Conservation (phyloP, 2,888 invertebrate genomes). For the Piscicola geometra region DNA sequence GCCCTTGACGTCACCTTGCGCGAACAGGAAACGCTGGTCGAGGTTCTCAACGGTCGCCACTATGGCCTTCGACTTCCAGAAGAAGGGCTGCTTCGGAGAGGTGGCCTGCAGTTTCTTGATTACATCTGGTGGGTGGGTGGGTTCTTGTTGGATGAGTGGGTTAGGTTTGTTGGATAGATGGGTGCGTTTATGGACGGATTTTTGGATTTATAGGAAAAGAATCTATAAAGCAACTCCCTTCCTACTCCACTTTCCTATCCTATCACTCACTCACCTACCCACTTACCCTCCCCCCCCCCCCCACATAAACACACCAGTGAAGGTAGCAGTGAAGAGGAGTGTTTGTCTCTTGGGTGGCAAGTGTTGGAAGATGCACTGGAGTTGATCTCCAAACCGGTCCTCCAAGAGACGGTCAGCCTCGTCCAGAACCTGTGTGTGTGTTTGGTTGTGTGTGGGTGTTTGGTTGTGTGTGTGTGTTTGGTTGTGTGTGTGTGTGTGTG, state of each 20-base stretch:
- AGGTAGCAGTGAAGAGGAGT: conserved; percentile 82
- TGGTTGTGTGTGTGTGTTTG: too few relatives aligned
- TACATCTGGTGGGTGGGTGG: conserved; percentile 64
- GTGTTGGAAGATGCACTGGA: conserved; percentile 70
- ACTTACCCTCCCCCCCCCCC: too few relatives aligned
- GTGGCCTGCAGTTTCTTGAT: conserved; percentile 66
- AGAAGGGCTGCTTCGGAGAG: conserved; percentile 60
- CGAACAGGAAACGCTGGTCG: conserved; percentile 84
- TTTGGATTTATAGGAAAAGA: too few relatives aligned
- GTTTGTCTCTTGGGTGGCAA: conserved; percentile 78
- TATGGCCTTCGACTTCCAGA: conserved; percentile 63
- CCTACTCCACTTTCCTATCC: too few relatives aligned
- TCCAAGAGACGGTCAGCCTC: conserved; percentile 83
- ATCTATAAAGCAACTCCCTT: too few relatives aligned
- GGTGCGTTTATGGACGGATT: too few relatives aligned
- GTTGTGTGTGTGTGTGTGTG: too few relatives aligned
- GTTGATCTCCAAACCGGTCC: conserved; percentile 58
- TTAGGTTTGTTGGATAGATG: too few relatives aligned
- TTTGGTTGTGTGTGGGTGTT: too few relatives aligned
- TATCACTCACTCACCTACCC: conserved; percentile 53
- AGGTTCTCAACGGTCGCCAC: conserved; percentile 80
- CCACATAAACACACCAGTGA: too few relatives aligned
- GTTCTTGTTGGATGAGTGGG: too few relatives aligned
- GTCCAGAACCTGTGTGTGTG: conserved; percentile 86
- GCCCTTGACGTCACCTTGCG: conserved; percentile 84